Percentiles rank a stretch among this genome's conserved stretches.
Evolutionary conservation across 2,797 vertebrate species (phyloP).

Genomic region (Florisuga fusca): DNA sequence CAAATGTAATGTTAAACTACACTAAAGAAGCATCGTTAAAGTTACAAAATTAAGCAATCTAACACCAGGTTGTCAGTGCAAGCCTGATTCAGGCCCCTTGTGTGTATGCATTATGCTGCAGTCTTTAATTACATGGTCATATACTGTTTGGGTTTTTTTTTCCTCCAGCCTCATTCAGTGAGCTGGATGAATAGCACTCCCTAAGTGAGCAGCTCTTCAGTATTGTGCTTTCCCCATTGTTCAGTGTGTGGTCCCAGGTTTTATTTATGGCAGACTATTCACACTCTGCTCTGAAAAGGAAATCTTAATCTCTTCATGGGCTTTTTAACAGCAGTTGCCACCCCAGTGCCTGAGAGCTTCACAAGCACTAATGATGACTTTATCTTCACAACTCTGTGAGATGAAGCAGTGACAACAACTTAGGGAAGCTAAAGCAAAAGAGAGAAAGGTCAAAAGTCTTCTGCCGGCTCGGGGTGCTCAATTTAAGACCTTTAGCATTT

Average conservation of each 20-base stretch:
- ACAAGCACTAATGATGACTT: neutral
- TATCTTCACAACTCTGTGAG: neutral
- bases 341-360: neutral
- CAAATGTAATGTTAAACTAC: neutral
- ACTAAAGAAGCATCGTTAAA: constrained; percentile 21
- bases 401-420: neutral
- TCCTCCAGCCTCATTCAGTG: neutral
- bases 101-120: neutral
- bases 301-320: neutral
- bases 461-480: neutral
- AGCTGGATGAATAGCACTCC: neutral
- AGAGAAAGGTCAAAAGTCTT: constrained; percentile 14
- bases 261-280: constrained; percentile 48
- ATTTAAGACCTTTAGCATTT: neutral
- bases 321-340: neutral
- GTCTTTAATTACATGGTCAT: constrained; percentile 47
- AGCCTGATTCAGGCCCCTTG: neutral
- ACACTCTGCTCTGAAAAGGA: constrained; percentile 20
- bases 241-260: constrained; percentile 19
- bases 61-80: constrained; percentile 1
- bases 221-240: constrained; percentile 30
- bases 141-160: neutral
- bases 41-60: constrained; percentile 36
- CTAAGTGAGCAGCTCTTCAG: constrained; percentile 28
- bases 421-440: neutral